Conservation (phyloP, 1,140 invertebrate genomes). For the Zelostemma sp. region DNA sequence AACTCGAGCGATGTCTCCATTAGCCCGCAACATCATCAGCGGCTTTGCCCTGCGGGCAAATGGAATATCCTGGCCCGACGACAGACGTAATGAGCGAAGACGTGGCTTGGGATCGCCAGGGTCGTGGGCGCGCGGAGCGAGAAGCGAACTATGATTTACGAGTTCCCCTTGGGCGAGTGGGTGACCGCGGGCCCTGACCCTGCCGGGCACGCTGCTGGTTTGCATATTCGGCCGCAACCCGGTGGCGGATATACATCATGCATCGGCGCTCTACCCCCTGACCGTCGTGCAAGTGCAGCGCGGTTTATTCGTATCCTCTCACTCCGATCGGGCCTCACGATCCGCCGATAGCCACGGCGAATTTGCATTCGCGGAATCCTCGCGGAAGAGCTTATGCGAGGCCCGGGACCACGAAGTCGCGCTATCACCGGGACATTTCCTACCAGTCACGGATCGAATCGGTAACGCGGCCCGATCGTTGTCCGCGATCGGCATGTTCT, state of each 20-base stretch:
- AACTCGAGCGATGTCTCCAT: conserved; percentile 1
- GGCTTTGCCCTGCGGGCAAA: neutral
- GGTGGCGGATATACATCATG: conserved; percentile 66
- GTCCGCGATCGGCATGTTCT: conserved; percentile 16
- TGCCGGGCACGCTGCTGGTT: conserved; percentile 52
- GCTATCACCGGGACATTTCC: conserved; percentile 19
- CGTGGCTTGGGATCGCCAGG: conserved; percentile 16
- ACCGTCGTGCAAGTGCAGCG: conserved; percentile 48
- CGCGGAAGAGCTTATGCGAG: conserved; percentile 49
- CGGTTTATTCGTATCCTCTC: conserved; percentile 27
- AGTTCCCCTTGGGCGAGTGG: conserved; percentile 42
- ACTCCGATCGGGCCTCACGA: conserved; percentile 56
- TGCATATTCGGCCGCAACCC: conserved; percentile 62
- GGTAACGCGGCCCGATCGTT: conserved; percentile 29
- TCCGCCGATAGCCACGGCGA: conserved; percentile 60
- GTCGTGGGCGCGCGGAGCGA: conserved; percentile 10
- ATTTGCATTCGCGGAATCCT: conserved; percentile 68
- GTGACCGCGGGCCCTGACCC: conserved; percentile 39
- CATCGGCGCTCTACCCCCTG: conserved; percentile 37
- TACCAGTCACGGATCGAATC: conserved; percentile 8
- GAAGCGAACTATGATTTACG: conserved; percentile 52
- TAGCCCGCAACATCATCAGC: conserved; percentile 6
- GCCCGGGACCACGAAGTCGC: conserved; percentile 26
- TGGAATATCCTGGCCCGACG: conserved; percentile 7
- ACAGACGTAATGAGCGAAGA: conserved; percentile 37